A percentile compares a stretch with the other conserved stretches of the same genome.
Evolutionary conservation across 2,888 invertebrate genomes (phyloP).

Genomic region (Sepioteuthis lessoniana): DNA sequence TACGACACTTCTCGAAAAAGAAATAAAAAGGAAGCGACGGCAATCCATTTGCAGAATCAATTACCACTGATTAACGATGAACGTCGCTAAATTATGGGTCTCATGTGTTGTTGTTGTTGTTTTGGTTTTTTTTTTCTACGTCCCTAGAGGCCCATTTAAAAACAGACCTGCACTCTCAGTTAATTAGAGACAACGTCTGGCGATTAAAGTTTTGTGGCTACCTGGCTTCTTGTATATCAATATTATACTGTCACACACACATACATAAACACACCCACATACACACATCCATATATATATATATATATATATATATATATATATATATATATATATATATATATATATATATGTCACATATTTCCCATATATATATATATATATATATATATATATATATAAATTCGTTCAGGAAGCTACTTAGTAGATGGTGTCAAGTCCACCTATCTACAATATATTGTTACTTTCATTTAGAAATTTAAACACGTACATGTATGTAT

Average conservation of each 20-base stretch:
- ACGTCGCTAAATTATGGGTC: neutral
- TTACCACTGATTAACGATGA: neutral
- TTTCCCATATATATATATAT: neutral
- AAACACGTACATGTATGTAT: no score
- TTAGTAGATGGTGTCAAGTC: no score
- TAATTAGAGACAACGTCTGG: neutral
- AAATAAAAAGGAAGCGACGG: no score
- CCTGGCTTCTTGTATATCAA: neutral
- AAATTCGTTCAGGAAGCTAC: no score
- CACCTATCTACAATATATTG: no score
- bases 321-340: neutral
- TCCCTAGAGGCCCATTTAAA: neutral
- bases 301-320: conserved; percentile 33
- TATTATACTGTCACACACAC: neutral
- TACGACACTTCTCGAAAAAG: no score
- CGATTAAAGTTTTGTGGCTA: neutral
- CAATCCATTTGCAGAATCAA: neutral
- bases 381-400: neutral
- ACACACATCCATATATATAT: neutral
- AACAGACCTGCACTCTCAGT: neutral
- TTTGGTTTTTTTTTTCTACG: neutral
- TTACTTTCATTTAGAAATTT: no score
- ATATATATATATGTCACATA: neutral
- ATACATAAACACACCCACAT: neutral
- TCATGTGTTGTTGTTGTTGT: no score